Percentiles rank a stretch among this genome's conserved stretches.
Conservation (phyloP, 2,888 invertebrate genomes). For the Perdita meconis region DNA sequence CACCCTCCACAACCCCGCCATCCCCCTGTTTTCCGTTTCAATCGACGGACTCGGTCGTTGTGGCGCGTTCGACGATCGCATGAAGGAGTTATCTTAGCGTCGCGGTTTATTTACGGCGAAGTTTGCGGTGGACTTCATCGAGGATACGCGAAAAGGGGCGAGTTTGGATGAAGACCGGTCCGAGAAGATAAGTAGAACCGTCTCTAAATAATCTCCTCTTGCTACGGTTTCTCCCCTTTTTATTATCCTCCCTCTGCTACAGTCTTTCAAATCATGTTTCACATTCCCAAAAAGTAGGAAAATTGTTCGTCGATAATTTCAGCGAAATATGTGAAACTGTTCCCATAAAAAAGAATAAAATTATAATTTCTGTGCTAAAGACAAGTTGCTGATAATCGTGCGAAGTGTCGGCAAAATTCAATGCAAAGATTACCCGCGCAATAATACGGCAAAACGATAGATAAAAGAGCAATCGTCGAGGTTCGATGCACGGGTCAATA, state of each 20-base stretch:
- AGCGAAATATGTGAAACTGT: not conserved
- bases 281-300: too few species aligned
- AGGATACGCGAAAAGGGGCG: conserved; percentile 35
- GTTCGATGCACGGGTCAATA: not conserved
- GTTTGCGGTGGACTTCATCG: conserved; percentile 39
- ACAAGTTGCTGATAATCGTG: not conserved
- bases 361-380: not conserved
- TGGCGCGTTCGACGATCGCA: conserved; percentile 30
- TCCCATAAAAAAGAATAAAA: not conserved
- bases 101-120: conserved; percentile 49
- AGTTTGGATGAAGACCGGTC: not conserved
- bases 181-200: not conserved
- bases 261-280: too few species aligned
- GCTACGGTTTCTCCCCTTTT: too few species aligned
- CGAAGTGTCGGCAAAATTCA: not conserved
- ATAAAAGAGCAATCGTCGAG: conserved; percentile 2
- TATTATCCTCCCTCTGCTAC: too few species aligned
- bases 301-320: not conserved
- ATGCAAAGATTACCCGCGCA: not conserved
- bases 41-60: conserved; percentile 25
- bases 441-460: not conserved
- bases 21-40: not conserved
- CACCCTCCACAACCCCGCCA: not conserved
- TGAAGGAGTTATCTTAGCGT: conserved; percentile 54
- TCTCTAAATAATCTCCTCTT: too few species aligned